These are phyloP conservation scores for Leucopsar rothschildi DNA, from an alignment of 2,113 vertebrate species.

Conservation along the genomic window DNA sequence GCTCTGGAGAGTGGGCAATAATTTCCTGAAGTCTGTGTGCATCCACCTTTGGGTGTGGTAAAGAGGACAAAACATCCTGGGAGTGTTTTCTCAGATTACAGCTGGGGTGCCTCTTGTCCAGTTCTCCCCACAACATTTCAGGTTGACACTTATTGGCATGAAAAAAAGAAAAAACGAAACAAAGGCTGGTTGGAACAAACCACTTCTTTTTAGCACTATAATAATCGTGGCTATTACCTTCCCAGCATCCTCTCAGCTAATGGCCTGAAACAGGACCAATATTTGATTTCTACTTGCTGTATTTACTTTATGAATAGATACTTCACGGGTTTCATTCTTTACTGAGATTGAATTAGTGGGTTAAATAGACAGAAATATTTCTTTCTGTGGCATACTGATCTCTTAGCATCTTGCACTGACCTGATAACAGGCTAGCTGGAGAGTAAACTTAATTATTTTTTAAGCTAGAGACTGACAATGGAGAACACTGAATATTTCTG, in stretches of 20 bases:
- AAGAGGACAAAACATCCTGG: neutral
- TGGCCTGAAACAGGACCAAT: slow-evolving; percentile 55
- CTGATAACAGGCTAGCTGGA: slow-evolving; percentile 49
- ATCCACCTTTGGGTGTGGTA: neutral
- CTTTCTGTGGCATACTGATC: slow-evolving; percentile 4
- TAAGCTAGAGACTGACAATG: slow-evolving; percentile 16
- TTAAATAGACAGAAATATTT: slow-evolving; percentile 58
- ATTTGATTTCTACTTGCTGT: slow-evolving; percentile 52
- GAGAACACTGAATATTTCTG: slow-evolving; percentile 37
- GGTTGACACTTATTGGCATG: neutral
- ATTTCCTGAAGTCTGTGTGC: neutral
- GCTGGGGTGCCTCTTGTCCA: neutral
- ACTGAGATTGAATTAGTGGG: slow-evolving; percentile 54
- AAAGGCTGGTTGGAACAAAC: neutral
- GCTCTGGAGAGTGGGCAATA: neutral
- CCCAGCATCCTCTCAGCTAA: slow-evolving; percentile 25
- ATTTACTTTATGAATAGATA: slow-evolving; percentile 64
- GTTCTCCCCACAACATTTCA: neutral
- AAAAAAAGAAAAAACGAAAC: neutral
- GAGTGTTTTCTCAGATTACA: neutral
- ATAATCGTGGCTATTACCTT: neutral
- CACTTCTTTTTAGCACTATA: neutral
- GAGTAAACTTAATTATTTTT: slow-evolving; percentile 54
- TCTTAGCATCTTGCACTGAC: slow-evolving; percentile 52
- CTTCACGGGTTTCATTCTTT: slow-evolving; percentile 56